Conservation (phyloP, 1,140 invertebrate genomes). For the Zeugodacus cucurbitae region DNA sequence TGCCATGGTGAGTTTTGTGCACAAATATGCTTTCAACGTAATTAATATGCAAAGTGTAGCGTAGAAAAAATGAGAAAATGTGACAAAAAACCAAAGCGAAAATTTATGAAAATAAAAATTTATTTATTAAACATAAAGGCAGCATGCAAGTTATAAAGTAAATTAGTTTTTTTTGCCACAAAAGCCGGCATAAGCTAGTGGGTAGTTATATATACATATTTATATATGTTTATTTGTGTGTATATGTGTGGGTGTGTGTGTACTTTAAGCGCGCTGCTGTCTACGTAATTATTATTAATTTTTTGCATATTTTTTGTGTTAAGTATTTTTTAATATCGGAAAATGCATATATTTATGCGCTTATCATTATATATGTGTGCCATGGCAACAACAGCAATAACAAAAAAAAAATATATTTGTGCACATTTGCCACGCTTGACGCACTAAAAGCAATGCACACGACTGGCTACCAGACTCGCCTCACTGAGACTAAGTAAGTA, state of each 20-base stretch:
- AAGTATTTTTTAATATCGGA: neutral
- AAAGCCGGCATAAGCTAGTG: neutral
- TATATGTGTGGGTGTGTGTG: neutral
- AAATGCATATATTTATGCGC: neutral
- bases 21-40: slow-evolving; percentile 19
- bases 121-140: neutral
- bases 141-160: neutral
- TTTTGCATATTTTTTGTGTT: neutral
- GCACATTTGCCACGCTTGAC: slow-evolving; percentile 28
- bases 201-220: neutral
- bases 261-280: neutral
- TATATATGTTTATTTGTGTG: neutral
- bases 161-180: neutral
- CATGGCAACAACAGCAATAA: neutral
- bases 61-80: neutral
- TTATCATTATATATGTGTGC: neutral
- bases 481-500: neutral
- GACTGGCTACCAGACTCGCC: neutral
- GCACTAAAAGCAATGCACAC: slow-evolving; percentile 5
- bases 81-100: too few species aligned
- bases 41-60: neutral
- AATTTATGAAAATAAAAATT: neutral
- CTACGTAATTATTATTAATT: neutral
- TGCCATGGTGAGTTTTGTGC: neutral
- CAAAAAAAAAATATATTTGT: neutral